These are phyloP conservation scores for Drosophila chauvacae DNA, from an alignment of 1,140 invertebrate species.

Conservation along the genomic window DNA sequence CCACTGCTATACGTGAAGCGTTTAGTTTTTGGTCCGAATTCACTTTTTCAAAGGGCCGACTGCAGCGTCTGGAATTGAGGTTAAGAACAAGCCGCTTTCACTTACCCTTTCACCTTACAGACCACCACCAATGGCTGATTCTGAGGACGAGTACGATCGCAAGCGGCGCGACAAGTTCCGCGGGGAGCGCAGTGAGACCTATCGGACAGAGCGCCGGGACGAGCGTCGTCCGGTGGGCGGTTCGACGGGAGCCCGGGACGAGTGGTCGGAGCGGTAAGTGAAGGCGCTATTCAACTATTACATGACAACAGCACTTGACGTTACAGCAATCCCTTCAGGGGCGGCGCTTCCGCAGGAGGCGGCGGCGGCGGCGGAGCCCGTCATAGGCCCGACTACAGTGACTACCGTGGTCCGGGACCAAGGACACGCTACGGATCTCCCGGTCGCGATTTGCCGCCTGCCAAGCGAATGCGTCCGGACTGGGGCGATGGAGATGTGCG, in stretches of 20 bases:
- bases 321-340: conserved; percentile 79
- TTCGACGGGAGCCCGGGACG: conserved; percentile 87
- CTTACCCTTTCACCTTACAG: conserved; percentile 22
- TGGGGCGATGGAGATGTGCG: conserved; percentile 87
- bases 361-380: conserved; percentile 78
- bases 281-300: background rate
- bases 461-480: conserved; percentile 92
- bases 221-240: conserved; percentile 85
- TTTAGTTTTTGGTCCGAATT: background rate
- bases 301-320: conserved; percentile 27
- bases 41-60: background rate
- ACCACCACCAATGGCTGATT: conserved; percentile 91
- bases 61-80: conserved; percentile 4
- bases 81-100: conserved; percentile 44
- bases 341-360: conserved; percentile 80
- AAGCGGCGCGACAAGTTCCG: conserved; percentile 95
- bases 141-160: conserved; percentile 95
- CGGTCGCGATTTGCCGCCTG: conserved; percentile 90
- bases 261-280: conserved; percentile 89
- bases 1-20: background rate
- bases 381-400: conserved; percentile 89
- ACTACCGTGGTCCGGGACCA: conserved; percentile 86
- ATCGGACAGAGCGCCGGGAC: conserved; percentile 89
- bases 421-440: conserved; percentile 90
- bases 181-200: conserved; percentile 92